Conservation (phyloP, 2,797 vertebrate species). For the Premnoplex brunnescens region DNA sequence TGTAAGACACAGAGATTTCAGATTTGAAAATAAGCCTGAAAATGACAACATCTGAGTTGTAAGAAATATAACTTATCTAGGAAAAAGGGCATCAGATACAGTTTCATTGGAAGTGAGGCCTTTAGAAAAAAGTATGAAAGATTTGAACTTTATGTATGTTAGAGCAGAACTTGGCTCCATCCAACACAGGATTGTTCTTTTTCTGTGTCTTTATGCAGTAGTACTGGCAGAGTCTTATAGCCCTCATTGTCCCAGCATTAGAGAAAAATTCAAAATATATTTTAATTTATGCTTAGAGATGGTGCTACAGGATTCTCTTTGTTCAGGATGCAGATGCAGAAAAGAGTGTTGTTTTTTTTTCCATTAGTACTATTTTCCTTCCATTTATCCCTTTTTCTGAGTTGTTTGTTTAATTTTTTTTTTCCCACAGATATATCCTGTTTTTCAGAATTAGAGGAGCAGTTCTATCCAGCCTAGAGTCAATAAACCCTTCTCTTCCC, state of each 20-base stretch:
- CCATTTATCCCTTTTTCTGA: neutral
- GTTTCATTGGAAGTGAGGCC: neutral
- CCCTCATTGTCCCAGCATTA: neutral
- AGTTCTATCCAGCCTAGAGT: neutral
- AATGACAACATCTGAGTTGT: neutral
- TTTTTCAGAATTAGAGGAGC: neutral
- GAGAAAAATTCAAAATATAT: neutral
- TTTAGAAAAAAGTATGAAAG: neutral
- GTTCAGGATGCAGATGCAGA: neutral
- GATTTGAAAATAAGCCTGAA: neutral
- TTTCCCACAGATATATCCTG: neutral
- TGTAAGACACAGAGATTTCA: neutral
- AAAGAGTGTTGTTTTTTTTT: fast-evolving
- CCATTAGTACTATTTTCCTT: neutral
- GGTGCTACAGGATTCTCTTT: neutral
- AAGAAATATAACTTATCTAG: neutral
- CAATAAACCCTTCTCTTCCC: neutral
- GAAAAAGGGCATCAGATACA: neutral
- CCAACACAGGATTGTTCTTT: neutral
- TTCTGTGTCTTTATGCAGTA: neutral
- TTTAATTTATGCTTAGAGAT: neutral
- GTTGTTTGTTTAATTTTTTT: neutral
- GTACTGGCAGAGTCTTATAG: neutral
- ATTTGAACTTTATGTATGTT: neutral
- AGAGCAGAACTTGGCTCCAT: neutral